Evolutionary conservation across 1,140 invertebrate species (phyloP).

Genomic region (Cydia strobilella): DNA sequence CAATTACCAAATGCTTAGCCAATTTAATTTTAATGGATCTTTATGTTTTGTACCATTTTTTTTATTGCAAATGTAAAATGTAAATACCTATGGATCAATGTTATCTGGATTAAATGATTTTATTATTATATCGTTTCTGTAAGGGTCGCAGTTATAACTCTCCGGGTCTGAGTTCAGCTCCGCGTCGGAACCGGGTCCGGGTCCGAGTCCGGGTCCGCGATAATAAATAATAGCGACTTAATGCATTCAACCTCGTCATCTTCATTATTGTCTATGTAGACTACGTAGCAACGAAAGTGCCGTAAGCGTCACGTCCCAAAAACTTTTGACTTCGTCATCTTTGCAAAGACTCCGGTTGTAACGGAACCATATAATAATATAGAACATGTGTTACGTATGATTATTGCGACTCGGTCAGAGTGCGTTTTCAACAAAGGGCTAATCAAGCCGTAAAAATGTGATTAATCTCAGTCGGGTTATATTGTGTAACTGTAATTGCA

Average conservation of each 20-base stretch:
- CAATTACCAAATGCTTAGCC: no score
- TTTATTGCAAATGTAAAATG: no score
- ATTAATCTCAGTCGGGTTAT: not conserved
- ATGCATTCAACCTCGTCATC: not conserved
- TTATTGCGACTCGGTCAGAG: conserved; percentile 20
- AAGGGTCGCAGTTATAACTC: no score
- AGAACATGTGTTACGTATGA: conserved; percentile 14
- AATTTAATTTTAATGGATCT: no score
- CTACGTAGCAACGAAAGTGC: conserved; percentile 42
- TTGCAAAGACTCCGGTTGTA: conserved; percentile 37
- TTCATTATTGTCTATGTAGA: conserved; percentile 2
- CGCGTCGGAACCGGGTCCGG: no score
- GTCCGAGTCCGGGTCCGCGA: no score
- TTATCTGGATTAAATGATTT: no score
- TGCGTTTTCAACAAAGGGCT: not conserved
- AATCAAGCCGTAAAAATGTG: not conserved
- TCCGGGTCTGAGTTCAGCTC: no score
- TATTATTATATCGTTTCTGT: no score
- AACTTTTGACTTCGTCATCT: conserved; percentile 46
- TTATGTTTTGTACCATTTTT: no score
- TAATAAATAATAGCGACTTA: not conserved
- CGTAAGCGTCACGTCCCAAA: conserved; percentile 56
- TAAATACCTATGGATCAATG: no score
- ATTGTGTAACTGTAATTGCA: not conserved
- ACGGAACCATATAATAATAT: conserved; percentile 35